A percentile compares a stretch with the other conserved stretches of the same genome.
Conservation (phyloP, 2,113 vertebrate species). For the Sapayoa aenigma region DNA sequence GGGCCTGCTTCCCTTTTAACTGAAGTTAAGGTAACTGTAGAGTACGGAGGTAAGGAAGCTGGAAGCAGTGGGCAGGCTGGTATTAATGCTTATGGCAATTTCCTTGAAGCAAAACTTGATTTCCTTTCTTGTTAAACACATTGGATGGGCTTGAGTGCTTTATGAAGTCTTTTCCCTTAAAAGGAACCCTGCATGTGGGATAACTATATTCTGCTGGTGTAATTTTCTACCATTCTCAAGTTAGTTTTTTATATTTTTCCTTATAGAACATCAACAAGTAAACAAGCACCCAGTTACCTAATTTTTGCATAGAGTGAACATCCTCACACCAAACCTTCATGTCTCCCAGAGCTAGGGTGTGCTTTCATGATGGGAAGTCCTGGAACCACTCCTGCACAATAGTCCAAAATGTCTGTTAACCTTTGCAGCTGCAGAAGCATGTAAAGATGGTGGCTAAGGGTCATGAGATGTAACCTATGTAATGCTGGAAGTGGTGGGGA, state of each 20-base stretch:
- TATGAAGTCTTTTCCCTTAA: neutral
- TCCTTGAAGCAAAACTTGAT: neutral
- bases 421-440: neutral
- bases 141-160: neutral
- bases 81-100: neutral
- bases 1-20: neutral
- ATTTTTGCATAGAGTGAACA: neutral
- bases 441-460: neutral
- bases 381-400: neutral
- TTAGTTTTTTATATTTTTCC: neutral
- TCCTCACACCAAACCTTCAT: neutral
- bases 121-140: neutral
- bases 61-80: neutral
- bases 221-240: neutral
- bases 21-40: neutral
- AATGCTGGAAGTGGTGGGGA: neutral
- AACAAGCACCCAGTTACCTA: neutral
- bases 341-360: neutral
- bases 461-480: neutral
- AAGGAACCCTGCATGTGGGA: neutral
- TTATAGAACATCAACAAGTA: neutral
- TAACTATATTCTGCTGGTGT: neutral
- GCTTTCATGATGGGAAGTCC: neutral
- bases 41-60: neutral
- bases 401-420: neutral